These are phyloP conservation scores for Larimichthys polyactis DNA, from an alignment of 2,113 vertebrate genomes.

Conservation along the genomic window DNA sequence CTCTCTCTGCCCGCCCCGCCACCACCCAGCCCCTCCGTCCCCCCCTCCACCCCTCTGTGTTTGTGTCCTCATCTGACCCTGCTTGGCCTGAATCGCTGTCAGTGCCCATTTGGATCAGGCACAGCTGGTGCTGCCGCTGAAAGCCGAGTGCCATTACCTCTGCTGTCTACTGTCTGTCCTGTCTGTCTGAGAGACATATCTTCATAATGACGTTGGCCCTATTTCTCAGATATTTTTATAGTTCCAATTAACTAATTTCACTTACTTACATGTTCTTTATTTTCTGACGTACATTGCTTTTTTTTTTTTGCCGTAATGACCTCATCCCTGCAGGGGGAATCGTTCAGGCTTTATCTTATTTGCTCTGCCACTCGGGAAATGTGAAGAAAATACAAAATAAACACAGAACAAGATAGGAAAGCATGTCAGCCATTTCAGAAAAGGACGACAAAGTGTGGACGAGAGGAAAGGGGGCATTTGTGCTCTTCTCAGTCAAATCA, in stretches of 20 bases:
- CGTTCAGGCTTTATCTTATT: conserved; percentile 27
- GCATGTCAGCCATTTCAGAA: conserved; percentile 53
- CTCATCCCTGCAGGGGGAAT: neutral
- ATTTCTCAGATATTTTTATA: neutral
- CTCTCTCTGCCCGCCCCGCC: conserved; percentile 35
- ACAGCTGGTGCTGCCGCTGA: conserved; percentile 73
- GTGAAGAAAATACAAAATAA: neutral
- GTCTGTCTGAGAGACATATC: conserved; percentile 39
- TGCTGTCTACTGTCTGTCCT: conserved; percentile 35
- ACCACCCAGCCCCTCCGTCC: neutral
- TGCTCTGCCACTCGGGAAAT: conserved; percentile 5
- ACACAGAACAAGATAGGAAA: neutral
- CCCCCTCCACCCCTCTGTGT: conserved; percentile 10
- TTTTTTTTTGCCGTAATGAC: conserved; percentile 8
- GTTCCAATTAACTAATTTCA: neutral
- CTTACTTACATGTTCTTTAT: neutral
- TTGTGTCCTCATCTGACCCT: conserved; percentile 77
- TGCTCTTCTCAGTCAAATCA: conserved; percentile 39
- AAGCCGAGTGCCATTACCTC: conserved; percentile 56
- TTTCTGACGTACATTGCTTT: neutral
- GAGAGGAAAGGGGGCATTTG: conserved; percentile 31
- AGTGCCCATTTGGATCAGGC: conserved; percentile 65
- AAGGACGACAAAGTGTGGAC: conserved; percentile 10
- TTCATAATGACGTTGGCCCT: conserved; percentile 1
- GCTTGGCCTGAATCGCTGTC: conserved; percentile 59